Evolutionary conservation across 2,888 invertebrate genomes (phyloP).

Genomic region (Tortrix viridana): DNA sequence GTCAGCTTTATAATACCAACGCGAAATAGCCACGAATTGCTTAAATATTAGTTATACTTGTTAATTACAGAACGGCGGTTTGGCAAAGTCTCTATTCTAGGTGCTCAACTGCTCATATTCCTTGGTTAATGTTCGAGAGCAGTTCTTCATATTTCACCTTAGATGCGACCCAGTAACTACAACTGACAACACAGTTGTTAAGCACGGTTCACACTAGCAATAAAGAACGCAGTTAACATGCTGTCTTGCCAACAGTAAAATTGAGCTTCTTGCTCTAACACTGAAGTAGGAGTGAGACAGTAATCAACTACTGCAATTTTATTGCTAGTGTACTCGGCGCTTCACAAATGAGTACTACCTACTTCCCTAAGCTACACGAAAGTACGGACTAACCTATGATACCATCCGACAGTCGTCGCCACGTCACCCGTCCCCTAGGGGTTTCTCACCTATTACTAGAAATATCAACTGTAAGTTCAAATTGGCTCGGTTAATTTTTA

Average conservation of each 20-base stretch:
- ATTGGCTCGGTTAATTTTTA: conserved; percentile 65
- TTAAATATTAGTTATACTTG: too few species aligned
- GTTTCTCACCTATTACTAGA: conserved; percentile 44
- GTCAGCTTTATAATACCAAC: too few species aligned
- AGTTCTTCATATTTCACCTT: conserved; percentile 2
- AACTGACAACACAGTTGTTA: not conserved
- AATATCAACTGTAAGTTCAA: conserved; percentile 51
- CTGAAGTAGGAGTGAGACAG: too few species aligned
- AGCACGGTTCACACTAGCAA: too few species aligned
- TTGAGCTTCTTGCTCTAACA: not conserved
- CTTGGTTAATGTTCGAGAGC: not conserved
- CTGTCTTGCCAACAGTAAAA: too few species aligned
- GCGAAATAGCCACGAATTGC: too few species aligned
- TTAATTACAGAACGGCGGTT: too few species aligned
- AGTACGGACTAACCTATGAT: conserved; percentile 30
- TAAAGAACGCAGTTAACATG: too few species aligned
- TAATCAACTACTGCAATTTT: too few species aligned
- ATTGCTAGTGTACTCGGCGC: too few species aligned
- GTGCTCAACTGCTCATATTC: too few species aligned
- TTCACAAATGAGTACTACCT: conserved; percentile 5
- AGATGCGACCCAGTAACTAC: conserved; percentile 1
- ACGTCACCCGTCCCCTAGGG: conserved; percentile 21
- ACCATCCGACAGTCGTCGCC: conserved; percentile 33
- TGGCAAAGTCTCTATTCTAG: too few species aligned
- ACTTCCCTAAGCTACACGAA: conserved; percentile 14